These are phyloP conservation scores for Rostratula benghalensis DNA, from an alignment of 2,113 vertebrate species.

Conservation along the genomic window DNA sequence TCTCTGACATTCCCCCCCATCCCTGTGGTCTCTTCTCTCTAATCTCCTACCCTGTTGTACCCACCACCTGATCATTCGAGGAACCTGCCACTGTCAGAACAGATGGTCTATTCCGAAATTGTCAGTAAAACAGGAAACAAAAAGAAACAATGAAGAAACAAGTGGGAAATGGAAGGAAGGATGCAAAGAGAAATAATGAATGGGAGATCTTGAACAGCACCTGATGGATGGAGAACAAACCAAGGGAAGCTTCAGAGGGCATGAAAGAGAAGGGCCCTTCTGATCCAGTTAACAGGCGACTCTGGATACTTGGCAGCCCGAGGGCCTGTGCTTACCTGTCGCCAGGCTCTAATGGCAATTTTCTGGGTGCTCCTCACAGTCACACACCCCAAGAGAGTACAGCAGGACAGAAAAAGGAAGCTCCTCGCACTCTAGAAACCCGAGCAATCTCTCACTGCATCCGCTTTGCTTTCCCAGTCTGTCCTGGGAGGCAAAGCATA, in stretches of 20 bases:
- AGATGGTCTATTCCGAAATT: background rate
- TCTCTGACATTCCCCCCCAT: background rate
- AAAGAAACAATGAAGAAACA: conserved; percentile 37
- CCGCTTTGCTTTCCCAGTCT: conserved; percentile 42
- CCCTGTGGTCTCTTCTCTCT: background rate
- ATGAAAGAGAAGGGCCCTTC: conserved; percentile 32
- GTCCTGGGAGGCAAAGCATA: background rate
- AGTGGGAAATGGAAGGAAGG: conserved; percentile 16
- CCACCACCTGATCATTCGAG: background rate
- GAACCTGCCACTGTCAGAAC: background rate
- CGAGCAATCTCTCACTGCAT: conserved; percentile 43
- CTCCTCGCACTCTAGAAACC: conserved; percentile 70
- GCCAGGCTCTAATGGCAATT: conserved; percentile 66
- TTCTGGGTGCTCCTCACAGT: conserved; percentile 74
- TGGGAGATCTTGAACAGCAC: background rate
- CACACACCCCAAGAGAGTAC: conserved; percentile 58
- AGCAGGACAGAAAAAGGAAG: conserved; percentile 65
- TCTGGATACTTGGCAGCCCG: conserved; percentile 62
- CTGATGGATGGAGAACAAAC: conserved; percentile 21
- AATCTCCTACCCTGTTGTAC: background rate
- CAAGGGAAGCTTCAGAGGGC: conserved; percentile 44
- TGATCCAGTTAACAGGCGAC: conserved; percentile 28
- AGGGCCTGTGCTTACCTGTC: conserved; percentile 59
- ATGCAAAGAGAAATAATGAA: conserved; percentile 5
- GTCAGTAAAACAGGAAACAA: background rate